Evolutionary conservation across 2,113 vertebrate species (phyloP).

Genomic region (Channa argus): DNA sequence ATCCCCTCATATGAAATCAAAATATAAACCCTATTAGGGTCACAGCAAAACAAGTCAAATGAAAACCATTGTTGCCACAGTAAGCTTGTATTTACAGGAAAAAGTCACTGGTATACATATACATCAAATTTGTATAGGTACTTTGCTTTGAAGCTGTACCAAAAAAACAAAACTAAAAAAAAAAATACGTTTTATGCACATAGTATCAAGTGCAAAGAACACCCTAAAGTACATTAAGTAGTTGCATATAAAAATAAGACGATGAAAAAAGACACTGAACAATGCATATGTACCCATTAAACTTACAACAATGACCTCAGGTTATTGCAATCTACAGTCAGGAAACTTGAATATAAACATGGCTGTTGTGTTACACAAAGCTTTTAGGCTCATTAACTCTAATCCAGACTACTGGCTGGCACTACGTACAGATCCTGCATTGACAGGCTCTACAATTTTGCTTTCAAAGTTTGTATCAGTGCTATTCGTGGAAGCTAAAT

Average conservation of each 20-base stretch:
- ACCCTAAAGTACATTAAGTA: slow-evolving; percentile 67
- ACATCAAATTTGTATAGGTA: slow-evolving; percentile 22
- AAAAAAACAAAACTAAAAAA: slow-evolving; percentile 16
- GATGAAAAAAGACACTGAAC: slow-evolving; percentile 29
- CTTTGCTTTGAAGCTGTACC: slow-evolving; percentile 5
- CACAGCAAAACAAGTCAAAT: background rate
- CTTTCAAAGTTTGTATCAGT: slow-evolving; percentile 7
- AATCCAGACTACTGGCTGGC: slow-evolving; percentile 45
- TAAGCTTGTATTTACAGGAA: slow-evolving; percentile 51
- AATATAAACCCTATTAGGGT: background rate
- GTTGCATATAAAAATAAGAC: slow-evolving; percentile 70
- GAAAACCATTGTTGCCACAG: background rate
- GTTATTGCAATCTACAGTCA: background rate
- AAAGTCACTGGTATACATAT: slow-evolving; percentile 26
- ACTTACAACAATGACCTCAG: background rate
- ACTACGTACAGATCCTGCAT: slow-evolving; percentile 15
- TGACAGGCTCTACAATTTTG: slow-evolving; percentile 8
- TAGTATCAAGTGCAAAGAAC: slow-evolving; percentile 43
- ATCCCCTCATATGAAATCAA: too few relatives aligned
- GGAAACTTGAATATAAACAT: slow-evolving; percentile 7
- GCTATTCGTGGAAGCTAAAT: background rate
- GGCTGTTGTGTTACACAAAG: slow-evolving; percentile 3
- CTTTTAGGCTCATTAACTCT: too few relatives aligned
- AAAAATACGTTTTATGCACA: background rate
- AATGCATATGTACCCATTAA: slow-evolving; percentile 48